A percentile compares a stretch with the other conserved stretches of the same genome.
Conservation (phyloP, 2,797 vertebrate species). For the Falco novaeseelandiae region DNA sequence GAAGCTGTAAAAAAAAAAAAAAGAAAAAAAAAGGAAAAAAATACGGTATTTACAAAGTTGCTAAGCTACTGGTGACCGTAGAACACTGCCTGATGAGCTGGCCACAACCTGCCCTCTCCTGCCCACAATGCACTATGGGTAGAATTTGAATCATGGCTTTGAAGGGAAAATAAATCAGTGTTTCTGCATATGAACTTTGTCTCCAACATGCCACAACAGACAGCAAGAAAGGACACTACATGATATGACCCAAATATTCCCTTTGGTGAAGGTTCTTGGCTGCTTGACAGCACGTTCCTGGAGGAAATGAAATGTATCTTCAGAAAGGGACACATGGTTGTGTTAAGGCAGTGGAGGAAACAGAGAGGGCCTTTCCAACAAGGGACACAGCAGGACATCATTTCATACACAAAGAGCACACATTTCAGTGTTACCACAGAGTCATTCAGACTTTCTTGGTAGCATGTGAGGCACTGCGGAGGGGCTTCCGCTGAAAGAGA, state of each 20-base stretch:
- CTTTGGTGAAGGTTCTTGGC: not conserved
- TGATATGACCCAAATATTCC: not conserved
- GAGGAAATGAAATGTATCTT: conserved; percentile 28
- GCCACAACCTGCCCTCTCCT: not conserved
- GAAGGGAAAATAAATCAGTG: not conserved
- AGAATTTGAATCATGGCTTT: not conserved
- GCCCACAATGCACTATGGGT: not conserved
- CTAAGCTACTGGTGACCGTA: not conserved
- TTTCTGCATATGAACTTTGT: not conserved
- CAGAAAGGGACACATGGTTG: not conserved
- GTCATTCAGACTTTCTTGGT: conserved; percentile 33
- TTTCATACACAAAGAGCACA: conserved; percentile 13
- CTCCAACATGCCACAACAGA: not conserved
- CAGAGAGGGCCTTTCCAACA: not conserved
- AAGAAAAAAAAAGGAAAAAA: not conserved
- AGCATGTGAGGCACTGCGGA: conserved; percentile 4
- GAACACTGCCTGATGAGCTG: not conserved
- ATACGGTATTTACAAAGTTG: conserved; percentile 2
- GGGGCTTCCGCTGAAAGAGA: conserved; percentile 55
- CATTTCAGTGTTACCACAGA: conserved; percentile 26
- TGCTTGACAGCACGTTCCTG: not conserved
- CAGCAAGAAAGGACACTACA: not conserved
- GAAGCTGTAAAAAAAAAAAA: conserved; percentile 78
- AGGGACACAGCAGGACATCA: not conserved
- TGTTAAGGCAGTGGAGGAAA: conserved; percentile 12